Base-by-base conservation (phyloP, 2,888 invertebrate species). In the Drosophila conformis region DNA sequence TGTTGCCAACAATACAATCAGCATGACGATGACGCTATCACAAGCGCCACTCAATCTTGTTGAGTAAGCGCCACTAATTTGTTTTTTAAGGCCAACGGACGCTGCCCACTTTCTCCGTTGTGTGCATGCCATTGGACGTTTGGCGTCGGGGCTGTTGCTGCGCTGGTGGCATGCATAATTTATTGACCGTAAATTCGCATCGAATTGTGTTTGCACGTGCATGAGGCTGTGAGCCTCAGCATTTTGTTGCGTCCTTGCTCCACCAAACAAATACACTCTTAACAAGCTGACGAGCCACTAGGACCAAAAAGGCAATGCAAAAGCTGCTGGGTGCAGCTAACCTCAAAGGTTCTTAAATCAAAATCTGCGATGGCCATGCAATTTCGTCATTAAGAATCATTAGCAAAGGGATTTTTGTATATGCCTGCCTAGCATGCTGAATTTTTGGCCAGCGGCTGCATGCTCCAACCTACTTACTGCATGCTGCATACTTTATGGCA, bases 341-440 rank as follows among this genome's bases (percentile, higher is more conserved):
- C 40, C 61, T 31, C 66, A 51, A 53, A 48, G 21, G 46, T 29
- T 27, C 49, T 27, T 42, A n/a, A 35, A 60, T 33, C 65, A 52
- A 53, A 69, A 64, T 73, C 40, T 52, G 60, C 60, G 42, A 68
- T 49, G 65, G 38, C 71, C 85, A 85, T 86, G 90, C 86, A 89
- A 87, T 89, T 87, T 85, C 60, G 62, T 83, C 83, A 86, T 86
- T 86, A 87, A 86, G 89, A 87, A 89, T 87, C 88, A 86, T 89
- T 89, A 86, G 80, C 86, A 64, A 61, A 25, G 72, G 79, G 72
- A 75, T 78, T 78, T 82, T 71, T 63, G 42, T 63, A 25, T 25
- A n/a, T 33, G 25, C n/a, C 31, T 42, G 56, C 56, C 27, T 31
- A 15, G 56, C 33, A 38, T 40, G 59, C 53, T 61, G 57, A 56